These are phyloP conservation scores for Emydocephalus ijimae DNA, from an alignment of 2,113 vertebrate species.

Conservation along the genomic window DNA sequence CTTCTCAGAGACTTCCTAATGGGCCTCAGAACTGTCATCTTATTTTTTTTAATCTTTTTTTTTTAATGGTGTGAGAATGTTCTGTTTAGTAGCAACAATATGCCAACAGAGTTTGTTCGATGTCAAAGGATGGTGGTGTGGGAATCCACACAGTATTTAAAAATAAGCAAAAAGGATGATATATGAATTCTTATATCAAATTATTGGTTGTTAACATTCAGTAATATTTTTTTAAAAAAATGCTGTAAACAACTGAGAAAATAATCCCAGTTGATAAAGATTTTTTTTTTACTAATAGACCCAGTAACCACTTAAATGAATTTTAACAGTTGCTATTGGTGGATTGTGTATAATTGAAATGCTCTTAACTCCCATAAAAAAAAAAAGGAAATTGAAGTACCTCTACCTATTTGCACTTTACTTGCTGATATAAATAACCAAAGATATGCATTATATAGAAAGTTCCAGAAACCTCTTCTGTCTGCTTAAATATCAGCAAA, in stretches of 20 bases:
- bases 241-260: constrained; percentile 51
- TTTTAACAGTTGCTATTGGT: constrained; percentile 55
- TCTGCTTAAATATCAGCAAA: background rate
- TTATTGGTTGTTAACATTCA: constrained; percentile 48
- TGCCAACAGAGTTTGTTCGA: constrained; percentile 17
- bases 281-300: constrained; percentile 53
- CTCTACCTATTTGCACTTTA: constrained; percentile 44
- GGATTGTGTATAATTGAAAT: constrained; percentile 55
- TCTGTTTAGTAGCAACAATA: background rate
- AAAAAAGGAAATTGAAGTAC: constrained; percentile 14
- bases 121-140: background rate
- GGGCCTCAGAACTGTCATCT: constrained; percentile 18
- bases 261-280: constrained; percentile 33
- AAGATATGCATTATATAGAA: constrained; percentile 32
- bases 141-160: background rate
- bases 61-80: background rate
- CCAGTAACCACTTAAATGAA: constrained; percentile 37
- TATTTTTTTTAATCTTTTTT: constrained; percentile 10
- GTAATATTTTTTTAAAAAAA: constrained; percentile 43
- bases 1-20: constrained; percentile 35
- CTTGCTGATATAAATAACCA: constrained; percentile 41
- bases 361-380: constrained; percentile 33
- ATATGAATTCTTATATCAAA: constrained; percentile 2
- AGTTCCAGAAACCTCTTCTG: constrained; percentile 29
- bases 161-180: background rate